A percentile compares a stretch with the other conserved stretches of the same genome.
Conservation (phyloP, 2,113 vertebrate genomes). For the Pipa parva region DNA sequence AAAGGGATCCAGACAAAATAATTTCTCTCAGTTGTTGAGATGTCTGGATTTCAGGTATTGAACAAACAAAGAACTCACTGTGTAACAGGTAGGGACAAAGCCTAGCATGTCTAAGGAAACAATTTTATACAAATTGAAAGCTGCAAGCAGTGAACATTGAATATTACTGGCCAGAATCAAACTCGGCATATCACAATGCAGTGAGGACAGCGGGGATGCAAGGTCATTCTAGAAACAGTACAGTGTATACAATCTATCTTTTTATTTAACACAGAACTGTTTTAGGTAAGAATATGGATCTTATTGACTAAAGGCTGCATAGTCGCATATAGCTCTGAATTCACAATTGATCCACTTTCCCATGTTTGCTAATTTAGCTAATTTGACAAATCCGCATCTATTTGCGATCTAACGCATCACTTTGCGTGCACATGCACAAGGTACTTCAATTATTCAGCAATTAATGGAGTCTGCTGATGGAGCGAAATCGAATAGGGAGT, state of each 20-base stretch:
- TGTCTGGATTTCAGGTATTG: slow-evolving; percentile 34
- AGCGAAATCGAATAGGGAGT: too few relatives aligned
- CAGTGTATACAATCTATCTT: not conserved
- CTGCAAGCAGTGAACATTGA: not conserved
- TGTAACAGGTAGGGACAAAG: slow-evolving; percentile 24
- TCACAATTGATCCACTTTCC: too few relatives aligned
- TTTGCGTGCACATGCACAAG: too few relatives aligned
- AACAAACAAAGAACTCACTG: slow-evolving; percentile 33
- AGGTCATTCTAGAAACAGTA: not conserved
- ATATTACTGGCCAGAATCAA: not conserved
- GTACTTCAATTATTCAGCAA: too few relatives aligned
- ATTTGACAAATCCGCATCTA: too few relatives aligned
- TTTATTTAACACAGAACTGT: not conserved
- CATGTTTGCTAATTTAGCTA: too few relatives aligned
- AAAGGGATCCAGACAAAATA: slow-evolving; percentile 31
- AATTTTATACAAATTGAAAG: slow-evolving; percentile 20
- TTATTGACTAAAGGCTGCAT: too few relatives aligned
- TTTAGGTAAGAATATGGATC: too few relatives aligned
- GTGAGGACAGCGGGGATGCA: not conserved
- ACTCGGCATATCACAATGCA: not conserved
- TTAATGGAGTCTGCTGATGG: too few relatives aligned
- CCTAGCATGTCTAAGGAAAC: slow-evolving; percentile 20
- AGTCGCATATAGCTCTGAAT: too few relatives aligned
- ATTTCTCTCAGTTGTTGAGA: slow-evolving; percentile 30
- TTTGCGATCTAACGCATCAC: too few relatives aligned